Evolutionary conservation across 2,797 vertebrate species (phyloP).

Genomic region (Anas capensis): DNA sequence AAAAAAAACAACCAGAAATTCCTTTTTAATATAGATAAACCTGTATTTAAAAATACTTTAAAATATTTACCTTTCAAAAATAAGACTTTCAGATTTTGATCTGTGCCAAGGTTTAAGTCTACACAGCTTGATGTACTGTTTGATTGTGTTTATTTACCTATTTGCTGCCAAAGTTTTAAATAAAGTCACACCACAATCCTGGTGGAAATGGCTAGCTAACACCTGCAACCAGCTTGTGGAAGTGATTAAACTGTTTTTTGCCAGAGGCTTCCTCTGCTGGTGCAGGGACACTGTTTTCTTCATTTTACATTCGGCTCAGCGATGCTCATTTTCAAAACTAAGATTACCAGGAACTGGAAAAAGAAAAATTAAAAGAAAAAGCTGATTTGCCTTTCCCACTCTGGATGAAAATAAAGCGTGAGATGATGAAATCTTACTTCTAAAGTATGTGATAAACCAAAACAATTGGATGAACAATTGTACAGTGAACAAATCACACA

Average conservation of each 20-base stretch:
- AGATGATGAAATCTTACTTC: slow-evolving; percentile 17
- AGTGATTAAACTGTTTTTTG: slow-evolving; percentile 32
- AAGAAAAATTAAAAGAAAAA: not conserved
- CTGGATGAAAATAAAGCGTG: not conserved
- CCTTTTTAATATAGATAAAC: not conserved
- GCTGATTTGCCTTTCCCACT: not conserved
- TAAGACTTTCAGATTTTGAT: not conserved
- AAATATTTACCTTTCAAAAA: not conserved
- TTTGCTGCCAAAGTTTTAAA: slow-evolving; percentile 30
- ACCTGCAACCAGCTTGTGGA: slow-evolving; percentile 30
- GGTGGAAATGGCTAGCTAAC: slow-evolving; percentile 33
- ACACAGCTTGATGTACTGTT: not conserved
- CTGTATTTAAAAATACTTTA: fast-evolving
- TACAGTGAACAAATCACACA: not conserved
- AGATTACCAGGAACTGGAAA: not conserved
- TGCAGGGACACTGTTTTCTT: not conserved
- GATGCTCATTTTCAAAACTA: slow-evolving; percentile 17
- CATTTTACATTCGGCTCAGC: slow-evolving; percentile 9
- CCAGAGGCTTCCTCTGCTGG: slow-evolving; percentile 19
- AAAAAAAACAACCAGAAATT: not conserved
- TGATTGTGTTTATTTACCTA: slow-evolving; percentile 36
- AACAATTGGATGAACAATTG: slow-evolving; percentile 20
- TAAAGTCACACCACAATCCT: not conserved
- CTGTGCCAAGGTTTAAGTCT: not conserved
- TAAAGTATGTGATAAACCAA: slow-evolving; percentile 31